phyloP scores from a whole-genome alignment of 2,888 invertebrate genomes.

The Andrena minutula region DNA sequence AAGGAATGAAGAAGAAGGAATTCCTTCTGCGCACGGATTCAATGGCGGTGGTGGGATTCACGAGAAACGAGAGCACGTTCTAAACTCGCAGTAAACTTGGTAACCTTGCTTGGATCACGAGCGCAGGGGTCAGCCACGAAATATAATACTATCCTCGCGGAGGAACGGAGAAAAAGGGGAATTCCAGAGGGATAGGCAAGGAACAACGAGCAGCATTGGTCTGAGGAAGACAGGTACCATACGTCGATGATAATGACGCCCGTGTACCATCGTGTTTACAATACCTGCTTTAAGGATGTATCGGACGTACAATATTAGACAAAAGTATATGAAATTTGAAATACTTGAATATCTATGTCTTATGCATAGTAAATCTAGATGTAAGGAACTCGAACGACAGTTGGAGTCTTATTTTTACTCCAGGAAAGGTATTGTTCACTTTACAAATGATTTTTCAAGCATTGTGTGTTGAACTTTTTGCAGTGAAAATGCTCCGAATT shows the following conservation, averaged over 20 bases:
- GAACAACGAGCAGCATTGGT: slow-evolving; percentile 15
- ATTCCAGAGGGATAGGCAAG: slow-evolving; percentile 25
- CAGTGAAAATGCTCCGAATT: too few relatives aligned
- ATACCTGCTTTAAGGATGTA: slow-evolving; percentile 69
- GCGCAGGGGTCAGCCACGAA: slow-evolving; percentile 72
- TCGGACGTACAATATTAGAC: too few relatives aligned
- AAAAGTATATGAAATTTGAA: too few relatives aligned
- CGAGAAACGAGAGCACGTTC: slow-evolving; percentile 74
- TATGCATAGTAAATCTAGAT: too few relatives aligned
- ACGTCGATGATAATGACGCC: slow-evolving; percentile 70
- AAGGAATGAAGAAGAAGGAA: slow-evolving; percentile 37
- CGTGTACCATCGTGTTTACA: slow-evolving; percentile 64
- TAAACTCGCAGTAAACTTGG: slow-evolving; percentile 75
- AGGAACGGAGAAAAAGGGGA: slow-evolving; percentile 21
- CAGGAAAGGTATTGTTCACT: too few relatives aligned
- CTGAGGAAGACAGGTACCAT: slow-evolving; percentile 44
- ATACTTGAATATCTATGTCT: too few relatives aligned
- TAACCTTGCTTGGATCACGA: slow-evolving; percentile 75
- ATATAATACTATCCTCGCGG: slow-evolving; percentile 54
- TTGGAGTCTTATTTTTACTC: too few relatives aligned
- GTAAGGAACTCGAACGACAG: too few relatives aligned
- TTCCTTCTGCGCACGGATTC: slow-evolving; percentile 32
- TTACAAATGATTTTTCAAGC: too few relatives aligned
- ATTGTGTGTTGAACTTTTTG: too few relatives aligned
- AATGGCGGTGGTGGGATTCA: slow-evolving; percentile 45